Evolutionary conservation across 2,888 invertebrate species (phyloP).

Genomic region (Andrena praecox): DNA sequence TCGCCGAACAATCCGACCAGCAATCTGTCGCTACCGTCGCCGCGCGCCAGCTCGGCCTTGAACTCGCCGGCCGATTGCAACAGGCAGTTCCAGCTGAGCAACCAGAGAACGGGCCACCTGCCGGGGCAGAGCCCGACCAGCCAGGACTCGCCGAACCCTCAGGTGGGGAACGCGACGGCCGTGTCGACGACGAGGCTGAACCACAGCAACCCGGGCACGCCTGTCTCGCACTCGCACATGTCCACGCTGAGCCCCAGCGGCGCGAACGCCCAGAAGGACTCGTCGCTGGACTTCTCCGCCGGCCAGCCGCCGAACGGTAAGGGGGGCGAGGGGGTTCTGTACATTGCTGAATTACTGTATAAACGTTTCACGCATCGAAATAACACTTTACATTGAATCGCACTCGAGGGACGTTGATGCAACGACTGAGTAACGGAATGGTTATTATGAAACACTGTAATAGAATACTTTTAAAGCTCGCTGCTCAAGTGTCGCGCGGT

Average conservation of each 20-base stretch:
- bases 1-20: slow-evolving; percentile 91
- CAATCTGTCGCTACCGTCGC: slow-evolving; percentile 91
- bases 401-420: slow-evolving; percentile 46
- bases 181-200: slow-evolving; percentile 85
- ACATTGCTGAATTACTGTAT: slow-evolving; percentile 8
- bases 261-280: slow-evolving; percentile 81
- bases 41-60: slow-evolving; percentile 89
- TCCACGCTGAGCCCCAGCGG: slow-evolving; percentile 83
- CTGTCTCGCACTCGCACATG: slow-evolving; percentile 86
- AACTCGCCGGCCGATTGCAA: slow-evolving; percentile 90
- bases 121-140: slow-evolving; percentile 88
- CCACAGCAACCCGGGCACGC: slow-evolving; percentile 91
- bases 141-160: slow-evolving; percentile 87
- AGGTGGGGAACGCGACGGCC: slow-evolving; percentile 69
- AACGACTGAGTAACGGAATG: slow-evolving; percentile 45
- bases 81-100: slow-evolving; percentile 85
- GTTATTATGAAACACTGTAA: slow-evolving; percentile 21
- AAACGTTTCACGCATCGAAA: slow-evolving; percentile 27
- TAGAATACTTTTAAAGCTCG: slow-evolving; percentile 41
- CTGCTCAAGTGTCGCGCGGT: slow-evolving; percentile 37
- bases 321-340: slow-evolving; percentile 16
- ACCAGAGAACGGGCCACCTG: slow-evolving; percentile 84
- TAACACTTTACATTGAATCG: slow-evolving; percentile 32
- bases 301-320: slow-evolving; percentile 85
- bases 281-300: slow-evolving; percentile 81